Conservation (phyloP, 2,113 vertebrate species). For the Silurus glanis region DNA sequence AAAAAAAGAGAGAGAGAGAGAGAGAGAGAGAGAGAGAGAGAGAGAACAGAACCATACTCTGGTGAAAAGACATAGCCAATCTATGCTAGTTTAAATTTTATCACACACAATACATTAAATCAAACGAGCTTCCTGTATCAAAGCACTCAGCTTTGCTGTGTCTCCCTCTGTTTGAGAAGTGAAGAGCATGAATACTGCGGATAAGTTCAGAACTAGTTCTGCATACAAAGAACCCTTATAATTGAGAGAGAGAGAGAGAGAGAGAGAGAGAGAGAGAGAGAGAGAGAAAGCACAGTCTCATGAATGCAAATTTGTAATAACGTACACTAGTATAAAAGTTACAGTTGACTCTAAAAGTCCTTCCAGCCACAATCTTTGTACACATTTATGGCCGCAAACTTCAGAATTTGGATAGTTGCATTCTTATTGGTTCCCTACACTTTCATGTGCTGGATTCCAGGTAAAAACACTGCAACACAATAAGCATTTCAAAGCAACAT, state of each 20-base stretch:
- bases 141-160: conserved; percentile 9
- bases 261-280: conserved; percentile 4
- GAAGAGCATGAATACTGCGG: conserved; percentile 1
- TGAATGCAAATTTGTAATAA: conserved; percentile 26
- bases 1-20: too few relatives aligned
- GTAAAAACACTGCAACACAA: neutral
- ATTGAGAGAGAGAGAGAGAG: conserved; percentile 8
- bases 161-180: conserved; percentile 11
- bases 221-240: conserved; percentile 28
- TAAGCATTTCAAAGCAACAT: neutral
- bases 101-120: neutral
- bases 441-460: neutral
- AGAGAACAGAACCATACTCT: neutral
- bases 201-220: conserved; percentile 25
- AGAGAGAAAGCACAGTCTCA: neutral
- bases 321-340: neutral
- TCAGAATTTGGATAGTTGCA: neutral
- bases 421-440: neutral
- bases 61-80: neutral
- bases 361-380: neutral
- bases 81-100: conserved; percentile 3
- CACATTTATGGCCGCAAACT: neutral
- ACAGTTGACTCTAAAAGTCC: neutral
- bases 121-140: conserved; percentile 5
- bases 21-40: neutral